A percentile compares a stretch with the other conserved stretches of the same genome.
These are phyloP conservation scores for Platyrinchus mystaceus DNA, from an alignment of 2,797 vertebrate species.

Conservation along the genomic window DNA sequence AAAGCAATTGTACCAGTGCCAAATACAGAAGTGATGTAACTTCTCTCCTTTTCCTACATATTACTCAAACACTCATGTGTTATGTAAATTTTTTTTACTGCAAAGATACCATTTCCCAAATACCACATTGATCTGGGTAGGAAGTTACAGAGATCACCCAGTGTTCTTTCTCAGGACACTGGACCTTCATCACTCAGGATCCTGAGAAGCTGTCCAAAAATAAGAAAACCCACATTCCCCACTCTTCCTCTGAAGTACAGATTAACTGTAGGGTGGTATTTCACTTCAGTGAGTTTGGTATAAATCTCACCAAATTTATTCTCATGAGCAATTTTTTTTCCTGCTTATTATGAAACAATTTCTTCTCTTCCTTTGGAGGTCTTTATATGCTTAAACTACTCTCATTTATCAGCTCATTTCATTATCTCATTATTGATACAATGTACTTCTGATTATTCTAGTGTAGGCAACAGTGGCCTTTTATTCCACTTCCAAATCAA, in stretches of 20 bases:
- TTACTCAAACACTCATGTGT: not conserved
- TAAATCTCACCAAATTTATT: not conserved
- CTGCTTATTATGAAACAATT: not conserved
- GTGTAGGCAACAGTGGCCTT: not conserved
- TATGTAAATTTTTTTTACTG: not conserved
- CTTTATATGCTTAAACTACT: not conserved
- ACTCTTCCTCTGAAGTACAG: not conserved
- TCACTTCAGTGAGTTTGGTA: not conserved
- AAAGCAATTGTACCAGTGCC: not conserved
- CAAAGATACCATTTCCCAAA: not conserved
- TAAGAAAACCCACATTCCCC: accelerated
- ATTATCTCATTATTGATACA: not conserved
- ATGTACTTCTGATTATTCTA: not conserved
- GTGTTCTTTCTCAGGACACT: not conserved
- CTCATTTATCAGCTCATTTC: not conserved
- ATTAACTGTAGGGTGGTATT: not conserved
- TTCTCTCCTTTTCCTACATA: not conserved
- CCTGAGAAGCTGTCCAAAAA: not conserved
- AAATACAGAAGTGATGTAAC: not conserved
- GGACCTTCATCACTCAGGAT: not conserved
- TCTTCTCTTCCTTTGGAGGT: not conserved
- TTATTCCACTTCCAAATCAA: not conserved
- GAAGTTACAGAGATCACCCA: not conserved
- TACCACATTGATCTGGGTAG: not conserved
- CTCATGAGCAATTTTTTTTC: not conserved